phyloP scores from a whole-genome alignment of 2,113 vertebrate species.

The Alexandromys fortis region DNA sequence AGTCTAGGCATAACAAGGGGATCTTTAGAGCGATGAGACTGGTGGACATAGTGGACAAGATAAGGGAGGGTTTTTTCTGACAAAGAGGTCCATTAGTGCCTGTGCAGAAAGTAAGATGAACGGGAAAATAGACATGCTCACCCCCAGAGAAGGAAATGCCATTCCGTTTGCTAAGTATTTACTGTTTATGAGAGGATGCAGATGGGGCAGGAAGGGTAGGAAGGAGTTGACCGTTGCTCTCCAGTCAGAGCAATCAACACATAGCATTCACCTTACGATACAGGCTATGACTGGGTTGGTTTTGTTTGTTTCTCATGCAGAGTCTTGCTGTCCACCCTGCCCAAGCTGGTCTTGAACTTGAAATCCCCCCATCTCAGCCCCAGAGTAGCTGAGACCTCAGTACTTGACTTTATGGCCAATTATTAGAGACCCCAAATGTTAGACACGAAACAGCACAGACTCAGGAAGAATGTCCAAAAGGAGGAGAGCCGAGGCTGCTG shows the following conservation, averaged over 20 bases:
- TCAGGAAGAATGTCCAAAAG: neutral
- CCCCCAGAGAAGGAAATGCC: neutral
- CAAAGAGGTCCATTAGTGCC: neutral
- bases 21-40: neutral
- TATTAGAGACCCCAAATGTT: neutral
- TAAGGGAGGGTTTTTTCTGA: too few relatives aligned
- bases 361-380: neutral
- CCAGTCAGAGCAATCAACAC: neutral
- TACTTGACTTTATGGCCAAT: neutral
- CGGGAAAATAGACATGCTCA: neutral
- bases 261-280: neutral
- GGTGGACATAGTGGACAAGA: neutral
- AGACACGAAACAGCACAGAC: neutral
- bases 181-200: neutral
- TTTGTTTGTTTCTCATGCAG: neutral
- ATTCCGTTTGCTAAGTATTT: neutral
- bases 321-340: too few relatives aligned
- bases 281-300: neutral
- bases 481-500: neutral
- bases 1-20: accelerated
- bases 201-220: too few relatives aligned
- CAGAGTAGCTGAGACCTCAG: neutral
- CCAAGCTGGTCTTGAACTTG: neutral
- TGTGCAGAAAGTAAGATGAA: neutral
- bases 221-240: neutral